A percentile compares a stretch with the other conserved stretches of the same genome.
Conservation (phyloP, 2,888 invertebrate genomes). For the Chrysotoxum bicinctum region DNA sequence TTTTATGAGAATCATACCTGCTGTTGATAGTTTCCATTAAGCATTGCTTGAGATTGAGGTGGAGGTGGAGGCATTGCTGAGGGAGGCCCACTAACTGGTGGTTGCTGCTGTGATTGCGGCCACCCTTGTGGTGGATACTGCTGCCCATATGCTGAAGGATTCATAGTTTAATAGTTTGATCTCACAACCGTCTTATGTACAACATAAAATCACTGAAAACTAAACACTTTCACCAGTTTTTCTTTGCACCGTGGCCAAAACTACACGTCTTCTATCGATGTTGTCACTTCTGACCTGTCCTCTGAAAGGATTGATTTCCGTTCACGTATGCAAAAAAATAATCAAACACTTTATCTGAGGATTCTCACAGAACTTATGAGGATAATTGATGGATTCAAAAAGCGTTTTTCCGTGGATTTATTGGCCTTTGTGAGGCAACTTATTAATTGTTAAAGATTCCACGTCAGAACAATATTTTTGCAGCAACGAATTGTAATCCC, state of each 20-base stretch:
- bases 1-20: conserved; percentile 75
- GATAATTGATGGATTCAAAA: not conserved
- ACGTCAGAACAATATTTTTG: conserved; percentile 71
- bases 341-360: not conserved
- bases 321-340: conserved; percentile 28
- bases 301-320: conserved; percentile 39
- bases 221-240: conserved; percentile 60
- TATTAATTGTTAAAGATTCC: conserved; percentile 50
- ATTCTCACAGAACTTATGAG: not conserved
- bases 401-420: not conserved
- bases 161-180: conserved; percentile 74
- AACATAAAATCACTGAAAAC: conserved; percentile 63
- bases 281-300: conserved; percentile 42
- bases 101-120: conserved; percentile 77
- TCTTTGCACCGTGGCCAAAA: conserved; percentile 50
- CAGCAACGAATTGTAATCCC: conserved; percentile 55
- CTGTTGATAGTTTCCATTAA: conserved; percentile 81
- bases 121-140: conserved; percentile 74
- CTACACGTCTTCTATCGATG: conserved; percentile 58
- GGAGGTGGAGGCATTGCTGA: conserved; percentile 74
- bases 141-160: conserved; percentile 79
- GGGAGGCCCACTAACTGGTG: conserved; percentile 68
- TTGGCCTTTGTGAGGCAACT: conserved; percentile 31
- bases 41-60: conserved; percentile 74
- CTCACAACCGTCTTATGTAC: conserved; percentile 19